Base-by-base conservation (phyloP, 53 echinoderm and acorn worm genomes). In the Pentamera pediparva region DNA sequence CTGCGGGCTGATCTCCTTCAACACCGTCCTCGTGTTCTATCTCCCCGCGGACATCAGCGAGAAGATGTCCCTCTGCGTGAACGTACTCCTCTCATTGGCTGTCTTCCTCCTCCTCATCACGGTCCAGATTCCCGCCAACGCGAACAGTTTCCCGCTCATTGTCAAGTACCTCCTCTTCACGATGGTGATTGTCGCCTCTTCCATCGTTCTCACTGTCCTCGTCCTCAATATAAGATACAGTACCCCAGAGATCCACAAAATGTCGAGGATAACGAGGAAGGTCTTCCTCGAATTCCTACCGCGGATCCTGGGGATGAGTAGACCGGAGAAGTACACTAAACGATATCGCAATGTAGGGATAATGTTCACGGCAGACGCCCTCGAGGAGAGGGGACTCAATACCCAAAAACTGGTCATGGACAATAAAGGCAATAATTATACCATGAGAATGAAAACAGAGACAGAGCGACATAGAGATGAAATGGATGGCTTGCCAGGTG, bases 111-210 rank as follows among this genome's bases (percentile, higher is more conserved):
- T 98, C 21, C 73, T 98, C 17, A 84, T 98, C 15, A 92, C 98
- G 0, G 82, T 81, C 39, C 88, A 87, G 75, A 98, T 98, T 59
- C 98, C 98, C 8, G 82, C 98, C 60, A 98, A 91, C 75, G 88
- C 86, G 24, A 98, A 87, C 32, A 82, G 84, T 59, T 91, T 98
- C 51, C 98, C 98, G 45, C 84, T 98, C 37, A 98, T 98, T 56
- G 89, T 91, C 37, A 98, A 98, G 74, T 98, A 92, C 65, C 81
- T 98, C 9, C 82, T 89, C 13, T 98, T 98, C 81, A 98, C 98
- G 45, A 98, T 92, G 91, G 70, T 92, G 5, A 75, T 98, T 43
- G 98, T 98, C n/a, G 76, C 91, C 33, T 88, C 90, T 27, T 98
- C 98, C 57, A 98, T 98, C 45, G 81, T 89, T 24, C 74, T 98